Percentiles rank a stretch among this genome's conserved stretches.
These are phyloP conservation scores for Terrapene triunguis DNA, from an alignment of 2,113 vertebrate genomes.

Conservation along the genomic window DNA sequence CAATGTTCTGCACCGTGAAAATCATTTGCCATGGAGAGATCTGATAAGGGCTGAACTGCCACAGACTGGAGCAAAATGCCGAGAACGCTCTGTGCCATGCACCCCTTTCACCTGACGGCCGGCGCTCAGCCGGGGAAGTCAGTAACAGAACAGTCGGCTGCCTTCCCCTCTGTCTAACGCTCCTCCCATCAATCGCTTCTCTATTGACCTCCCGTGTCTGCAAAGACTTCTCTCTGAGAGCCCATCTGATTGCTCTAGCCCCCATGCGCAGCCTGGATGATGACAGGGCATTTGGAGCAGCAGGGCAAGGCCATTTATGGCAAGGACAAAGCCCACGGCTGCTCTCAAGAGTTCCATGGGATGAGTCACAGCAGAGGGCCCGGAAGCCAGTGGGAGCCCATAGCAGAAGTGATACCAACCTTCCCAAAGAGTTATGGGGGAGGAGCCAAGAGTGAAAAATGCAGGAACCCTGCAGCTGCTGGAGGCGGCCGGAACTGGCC, in stretches of 20 bases:
- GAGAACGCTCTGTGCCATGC: constrained; percentile 37
- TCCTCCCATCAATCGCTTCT: constrained; percentile 29
- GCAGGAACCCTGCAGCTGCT: background rate
- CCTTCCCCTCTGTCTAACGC: constrained; percentile 42
- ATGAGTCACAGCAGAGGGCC: background rate
- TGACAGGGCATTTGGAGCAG: background rate
- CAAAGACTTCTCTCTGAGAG: constrained; percentile 24
- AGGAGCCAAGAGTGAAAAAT: background rate
- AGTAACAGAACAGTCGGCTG: constrained; percentile 39
- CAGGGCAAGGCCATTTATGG: background rate
- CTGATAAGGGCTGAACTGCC: constrained; percentile 69
- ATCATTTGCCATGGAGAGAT: constrained; percentile 59
- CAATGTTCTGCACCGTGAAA: constrained; percentile 39
- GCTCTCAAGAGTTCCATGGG: background rate
- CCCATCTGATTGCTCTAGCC: background rate
- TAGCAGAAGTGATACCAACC: background rate
- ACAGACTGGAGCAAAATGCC: constrained; percentile 67
- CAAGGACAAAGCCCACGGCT: background rate
- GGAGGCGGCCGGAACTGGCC: background rate
- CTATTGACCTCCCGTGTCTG: constrained; percentile 46
- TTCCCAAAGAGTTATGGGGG: background rate
- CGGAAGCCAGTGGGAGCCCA: background rate
- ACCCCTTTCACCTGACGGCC: constrained; percentile 59
- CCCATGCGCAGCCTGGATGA: background rate
- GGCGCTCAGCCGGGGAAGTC: background rate